phyloP scores from a whole-genome alignment of 2,797 vertebrate genomes.

The Myotis findleyi region DNA sequence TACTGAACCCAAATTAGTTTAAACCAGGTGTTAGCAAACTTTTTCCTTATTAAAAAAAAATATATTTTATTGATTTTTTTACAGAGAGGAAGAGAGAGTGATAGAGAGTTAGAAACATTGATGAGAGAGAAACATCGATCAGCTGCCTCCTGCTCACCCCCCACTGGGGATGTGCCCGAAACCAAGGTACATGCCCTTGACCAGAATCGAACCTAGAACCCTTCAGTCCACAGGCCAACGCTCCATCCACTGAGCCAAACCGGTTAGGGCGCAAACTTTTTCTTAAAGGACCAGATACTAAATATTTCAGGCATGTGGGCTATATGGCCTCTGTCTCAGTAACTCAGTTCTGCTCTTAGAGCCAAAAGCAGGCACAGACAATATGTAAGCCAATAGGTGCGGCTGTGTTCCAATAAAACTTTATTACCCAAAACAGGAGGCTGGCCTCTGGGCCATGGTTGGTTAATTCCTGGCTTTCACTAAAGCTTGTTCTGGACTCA shows the following conservation, averaged over 20 bases:
- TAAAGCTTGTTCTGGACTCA: conserved; percentile 29
- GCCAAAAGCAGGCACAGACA: conserved; percentile 16
- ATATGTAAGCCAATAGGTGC: neutral
- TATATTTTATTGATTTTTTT: too few species aligned
- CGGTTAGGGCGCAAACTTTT: neutral
- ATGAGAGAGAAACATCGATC: too few species aligned
- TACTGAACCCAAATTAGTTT: neutral
- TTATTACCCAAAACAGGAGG: conserved; percentile 41
- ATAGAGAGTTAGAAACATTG: too few species aligned
- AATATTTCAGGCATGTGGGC: neutral
- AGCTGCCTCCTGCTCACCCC: too few species aligned
- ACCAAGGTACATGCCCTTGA: too few species aligned
- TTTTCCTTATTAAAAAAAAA: neutral
- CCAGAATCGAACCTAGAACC: too few species aligned
- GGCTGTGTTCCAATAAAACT: conserved; percentile 52
- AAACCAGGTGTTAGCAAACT: neutral
- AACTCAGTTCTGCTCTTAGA: neutral
- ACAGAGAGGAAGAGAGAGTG: too few species aligned
- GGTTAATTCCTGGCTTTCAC: neutral
- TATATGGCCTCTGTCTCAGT: neutral
- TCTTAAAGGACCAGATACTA: conserved; percentile 26
- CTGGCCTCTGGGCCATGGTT: neutral
- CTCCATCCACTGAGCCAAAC: too few species aligned
- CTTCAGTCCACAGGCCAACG: too few species aligned
- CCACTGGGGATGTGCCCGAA: too few species aligned